phyloP scores from a whole-genome alignment of 1,140 invertebrate genomes.

The Zaprionus tsacasi region DNA sequence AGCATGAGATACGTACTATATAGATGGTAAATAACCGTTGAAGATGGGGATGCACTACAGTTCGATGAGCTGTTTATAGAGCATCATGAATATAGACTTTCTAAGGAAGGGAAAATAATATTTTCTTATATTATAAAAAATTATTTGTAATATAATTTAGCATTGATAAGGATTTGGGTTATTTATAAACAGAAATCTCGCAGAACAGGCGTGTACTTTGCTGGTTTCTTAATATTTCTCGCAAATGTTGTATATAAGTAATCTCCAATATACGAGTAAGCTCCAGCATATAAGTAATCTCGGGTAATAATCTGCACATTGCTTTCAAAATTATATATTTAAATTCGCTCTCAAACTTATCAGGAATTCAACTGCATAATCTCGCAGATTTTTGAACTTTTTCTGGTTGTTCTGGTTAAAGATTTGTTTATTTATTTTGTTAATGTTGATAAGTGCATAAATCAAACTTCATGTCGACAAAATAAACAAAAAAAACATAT shows the following conservation, averaged over 20 bases:
- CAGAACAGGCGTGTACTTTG: too few species aligned
- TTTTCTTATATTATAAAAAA: background rate
- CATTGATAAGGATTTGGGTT: background rate
- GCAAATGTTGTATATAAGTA: too few species aligned
- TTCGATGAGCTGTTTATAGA: background rate
- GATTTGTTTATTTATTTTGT: background rate
- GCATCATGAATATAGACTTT: background rate
- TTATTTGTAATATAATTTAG: background rate
- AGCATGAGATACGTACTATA: background rate
- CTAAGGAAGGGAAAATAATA: background rate
- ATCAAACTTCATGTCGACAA: background rate
- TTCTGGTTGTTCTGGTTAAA: background rate
- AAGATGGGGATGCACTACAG: conserved; percentile 6
- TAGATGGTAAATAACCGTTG: conserved; percentile 11
- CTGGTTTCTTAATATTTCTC: too few species aligned
- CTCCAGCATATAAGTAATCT: too few species aligned
- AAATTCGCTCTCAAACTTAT: background rate
- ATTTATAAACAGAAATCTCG: too few species aligned
- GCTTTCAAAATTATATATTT: background rate
- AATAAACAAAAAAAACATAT: background rate
- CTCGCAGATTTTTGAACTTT: background rate
- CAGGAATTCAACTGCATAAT: background rate
- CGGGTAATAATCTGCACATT: too few species aligned
- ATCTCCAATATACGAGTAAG: too few species aligned
- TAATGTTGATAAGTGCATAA: conserved; percentile 3